These are phyloP conservation scores for Astropecten irregularis DNA, from an alignment of 53 echinoderm and acorn worm genomes.

Conservation along the genomic window DNA sequence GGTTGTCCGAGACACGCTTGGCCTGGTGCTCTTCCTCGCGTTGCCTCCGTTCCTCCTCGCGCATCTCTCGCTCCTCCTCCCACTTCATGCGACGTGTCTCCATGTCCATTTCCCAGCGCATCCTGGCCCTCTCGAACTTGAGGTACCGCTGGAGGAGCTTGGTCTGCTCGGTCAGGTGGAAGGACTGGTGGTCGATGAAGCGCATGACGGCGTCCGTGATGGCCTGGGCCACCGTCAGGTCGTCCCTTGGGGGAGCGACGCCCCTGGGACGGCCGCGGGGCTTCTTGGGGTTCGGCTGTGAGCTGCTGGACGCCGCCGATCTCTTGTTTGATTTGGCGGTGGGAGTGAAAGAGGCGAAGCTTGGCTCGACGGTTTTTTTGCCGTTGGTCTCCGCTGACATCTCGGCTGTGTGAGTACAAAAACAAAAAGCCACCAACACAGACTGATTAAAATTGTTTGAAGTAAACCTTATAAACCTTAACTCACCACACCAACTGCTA, in stretches of 20 bases:
- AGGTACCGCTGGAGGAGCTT: slow-evolving; percentile 45
- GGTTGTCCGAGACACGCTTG: slow-evolving; percentile 37
- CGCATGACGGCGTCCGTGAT: slow-evolving; percentile 41
- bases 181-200: slow-evolving; percentile 38
- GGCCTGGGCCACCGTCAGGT: slow-evolving; percentile 37
- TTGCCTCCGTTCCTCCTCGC: slow-evolving; percentile 47
- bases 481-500: too few relatives aligned
- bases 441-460: too few relatives aligned
- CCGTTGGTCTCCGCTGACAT: slow-evolving; percentile 16
- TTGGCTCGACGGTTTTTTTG: slow-evolving; percentile 2
- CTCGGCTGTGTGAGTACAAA: not conserved
- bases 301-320: not conserved
- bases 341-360: not conserved
- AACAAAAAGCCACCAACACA: too few relatives aligned
- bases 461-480: too few relatives aligned
- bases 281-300: not conserved
- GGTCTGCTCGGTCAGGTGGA: slow-evolving; percentile 33
- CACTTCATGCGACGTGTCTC: slow-evolving; percentile 49
- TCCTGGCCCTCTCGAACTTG: slow-evolving; percentile 47
- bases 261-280: slow-evolving; percentile 15
- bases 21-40: slow-evolving; percentile 19
- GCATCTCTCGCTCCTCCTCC: slow-evolving; percentile 43
- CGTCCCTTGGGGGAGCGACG: slow-evolving; percentile 26
- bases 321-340: not conserved
- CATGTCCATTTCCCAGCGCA: slow-evolving; percentile 58